Evolutionary conservation across 2,888 invertebrate species (phyloP).

Genomic region (Apamea monoglypha): DNA sequence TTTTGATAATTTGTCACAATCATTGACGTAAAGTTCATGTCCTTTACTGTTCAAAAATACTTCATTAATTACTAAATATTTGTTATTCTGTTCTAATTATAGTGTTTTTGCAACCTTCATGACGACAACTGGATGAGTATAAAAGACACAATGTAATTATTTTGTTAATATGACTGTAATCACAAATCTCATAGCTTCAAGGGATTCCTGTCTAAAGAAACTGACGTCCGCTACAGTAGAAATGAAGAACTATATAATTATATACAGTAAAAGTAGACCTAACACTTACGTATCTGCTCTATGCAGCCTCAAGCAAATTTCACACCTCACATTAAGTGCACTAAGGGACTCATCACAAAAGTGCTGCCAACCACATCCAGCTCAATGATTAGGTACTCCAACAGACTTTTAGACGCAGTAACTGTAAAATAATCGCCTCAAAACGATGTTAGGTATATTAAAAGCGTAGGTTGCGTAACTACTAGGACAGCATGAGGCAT

Average conservation of each 20-base stretch:
- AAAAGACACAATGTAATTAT: not conserved
- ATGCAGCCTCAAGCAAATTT: slow-evolving; percentile 34
- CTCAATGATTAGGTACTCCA: slow-evolving; percentile 40
- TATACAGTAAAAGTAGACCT: not conserved
- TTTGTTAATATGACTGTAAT: not conserved
- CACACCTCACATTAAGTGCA: slow-evolving; percentile 32
- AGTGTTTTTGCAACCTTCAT: not conserved
- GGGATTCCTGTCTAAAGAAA: not conserved
- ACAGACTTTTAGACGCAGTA: slow-evolving; percentile 37
- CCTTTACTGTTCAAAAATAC: not conserved
- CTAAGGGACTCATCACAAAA: slow-evolving; percentile 24
- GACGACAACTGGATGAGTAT: not conserved
- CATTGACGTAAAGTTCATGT: slow-evolving; percentile 41
- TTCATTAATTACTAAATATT: not conserved
- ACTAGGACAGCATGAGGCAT: slow-evolving; percentile 58
- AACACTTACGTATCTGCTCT: slow-evolving; percentile 1
- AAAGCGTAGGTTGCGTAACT: slow-evolving; percentile 58
- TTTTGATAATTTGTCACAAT: slow-evolving; percentile 29
- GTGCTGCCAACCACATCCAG: slow-evolving; percentile 1
- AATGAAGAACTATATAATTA: not conserved
- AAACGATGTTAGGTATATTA: slow-evolving; percentile 54
- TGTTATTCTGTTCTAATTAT: not conserved
- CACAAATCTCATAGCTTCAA: not conserved
- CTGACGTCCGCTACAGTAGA: not conserved
- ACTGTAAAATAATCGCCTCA: slow-evolving; percentile 56